A percentile compares a stretch with the other conserved stretches of the same genome.
phyloP scores from a whole-genome alignment of 2,888 invertebrate species.

The Lomographa bimaculata region DNA sequence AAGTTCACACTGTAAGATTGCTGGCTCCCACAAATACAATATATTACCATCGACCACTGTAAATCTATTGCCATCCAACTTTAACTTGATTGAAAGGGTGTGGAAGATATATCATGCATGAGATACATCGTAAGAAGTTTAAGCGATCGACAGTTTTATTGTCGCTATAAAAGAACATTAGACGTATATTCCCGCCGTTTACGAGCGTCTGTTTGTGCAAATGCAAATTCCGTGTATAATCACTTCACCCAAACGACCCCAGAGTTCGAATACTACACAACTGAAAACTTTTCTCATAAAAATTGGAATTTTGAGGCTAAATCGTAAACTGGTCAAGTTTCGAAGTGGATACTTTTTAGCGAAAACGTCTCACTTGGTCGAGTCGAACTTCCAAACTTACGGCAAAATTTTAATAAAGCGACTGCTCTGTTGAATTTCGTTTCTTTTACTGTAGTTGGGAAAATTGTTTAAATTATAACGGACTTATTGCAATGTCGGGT shows the following conservation, averaged over 20 bases:
- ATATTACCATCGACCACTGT: conserved; percentile 19
- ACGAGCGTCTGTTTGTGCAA: conserved; percentile 57
- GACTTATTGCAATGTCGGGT: conserved; percentile 37
- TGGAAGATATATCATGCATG: too few species aligned
- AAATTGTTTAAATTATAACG: conserved; percentile 49
- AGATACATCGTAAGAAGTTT: too few species aligned
- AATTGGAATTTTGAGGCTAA: conserved; percentile 57
- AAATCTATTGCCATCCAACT: conserved; percentile 21
- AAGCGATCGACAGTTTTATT: conserved; percentile 42
- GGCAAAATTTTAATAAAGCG: conserved; percentile 63
- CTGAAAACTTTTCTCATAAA: conserved; percentile 70
- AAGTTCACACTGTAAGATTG: conserved; percentile 19
- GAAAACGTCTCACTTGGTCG: conserved; percentile 51
- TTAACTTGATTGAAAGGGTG: conserved; percentile 11
- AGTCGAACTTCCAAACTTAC: conserved; percentile 59
- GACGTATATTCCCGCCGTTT: too few species aligned
- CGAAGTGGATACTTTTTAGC: conserved; percentile 51
- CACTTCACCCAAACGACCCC: conserved; percentile 47
- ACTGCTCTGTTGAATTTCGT: conserved; percentile 44
- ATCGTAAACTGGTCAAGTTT: conserved; percentile 61
- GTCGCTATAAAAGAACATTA: conserved; percentile 42
- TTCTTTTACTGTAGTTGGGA: conserved; percentile 43
- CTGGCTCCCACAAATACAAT: conserved; percentile 12
- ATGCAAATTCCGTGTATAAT: conserved; percentile 63
- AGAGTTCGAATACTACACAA: conserved; percentile 53